These are phyloP conservation scores for Maconellicoccus hirsutus DNA, from an alignment of 1,140 invertebrate species.

Conservation along the genomic window DNA sequence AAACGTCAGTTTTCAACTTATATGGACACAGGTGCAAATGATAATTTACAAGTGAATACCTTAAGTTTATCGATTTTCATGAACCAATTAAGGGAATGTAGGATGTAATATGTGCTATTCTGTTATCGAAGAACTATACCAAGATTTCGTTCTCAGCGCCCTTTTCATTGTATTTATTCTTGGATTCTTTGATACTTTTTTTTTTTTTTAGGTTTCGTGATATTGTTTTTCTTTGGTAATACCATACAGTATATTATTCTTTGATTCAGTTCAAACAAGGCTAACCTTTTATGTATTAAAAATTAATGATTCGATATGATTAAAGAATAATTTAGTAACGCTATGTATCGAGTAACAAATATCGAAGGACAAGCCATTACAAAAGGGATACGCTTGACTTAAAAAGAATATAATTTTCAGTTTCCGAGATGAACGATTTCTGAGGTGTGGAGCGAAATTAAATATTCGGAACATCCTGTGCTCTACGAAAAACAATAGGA, in stretches of 20 bases:
- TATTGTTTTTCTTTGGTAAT: no score
- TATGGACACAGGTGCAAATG: no score
- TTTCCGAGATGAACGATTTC: neutral
- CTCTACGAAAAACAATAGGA: neutral
- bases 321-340: conserved; percentile 9
- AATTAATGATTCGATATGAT: conserved; percentile 9
- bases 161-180: no score
- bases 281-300: neutral
- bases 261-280: neutral
- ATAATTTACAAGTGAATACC: no score
- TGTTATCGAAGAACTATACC: no score
- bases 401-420: conserved; percentile 6
- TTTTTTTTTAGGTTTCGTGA: no score
- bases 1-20: no score
- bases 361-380: conserved; percentile 1
- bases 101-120: no score
- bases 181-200: no score
- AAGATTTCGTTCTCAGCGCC: no score
- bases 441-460: conserved; percentile 1
- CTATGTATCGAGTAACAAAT: neutral
- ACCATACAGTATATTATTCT: neutral
- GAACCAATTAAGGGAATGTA: no score
- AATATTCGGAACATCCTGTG: neutral
- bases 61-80: no score
- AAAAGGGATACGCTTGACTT: neutral